Conservation (phyloP, 2,113 vertebrate genomes). For the Albula goreensis region DNA sequence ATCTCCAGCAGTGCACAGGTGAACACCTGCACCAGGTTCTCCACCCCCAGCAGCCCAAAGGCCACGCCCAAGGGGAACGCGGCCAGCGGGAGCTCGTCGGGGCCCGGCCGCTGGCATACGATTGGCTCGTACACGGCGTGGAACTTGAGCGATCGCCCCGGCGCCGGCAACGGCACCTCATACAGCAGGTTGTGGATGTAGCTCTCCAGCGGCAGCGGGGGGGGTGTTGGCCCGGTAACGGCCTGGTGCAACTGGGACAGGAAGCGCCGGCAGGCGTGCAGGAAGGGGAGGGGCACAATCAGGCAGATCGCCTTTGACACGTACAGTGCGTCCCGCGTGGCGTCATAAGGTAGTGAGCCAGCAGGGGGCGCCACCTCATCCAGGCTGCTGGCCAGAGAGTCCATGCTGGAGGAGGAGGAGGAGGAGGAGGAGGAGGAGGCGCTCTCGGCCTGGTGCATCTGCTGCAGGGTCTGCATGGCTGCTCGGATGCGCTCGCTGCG, state of each 20-base stretch:
- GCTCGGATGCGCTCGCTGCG: slow-evolving; percentile 87
- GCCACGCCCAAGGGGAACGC: slow-evolving; percentile 88
- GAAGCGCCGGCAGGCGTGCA: slow-evolving; percentile 91
- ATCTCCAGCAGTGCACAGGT: slow-evolving; percentile 95
- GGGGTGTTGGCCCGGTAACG: slow-evolving; percentile 81
- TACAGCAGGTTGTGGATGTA: slow-evolving; percentile 97
- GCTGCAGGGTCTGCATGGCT: slow-evolving; percentile 93
- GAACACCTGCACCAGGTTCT: slow-evolving; percentile 93
- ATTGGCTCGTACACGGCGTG: slow-evolving; percentile 92
- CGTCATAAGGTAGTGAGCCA: slow-evolving; percentile 78
- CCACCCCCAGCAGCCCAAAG: slow-evolving; percentile 85
- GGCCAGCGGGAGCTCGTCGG: slow-evolving; percentile 83
- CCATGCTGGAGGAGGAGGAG: slow-evolving; percentile 90
- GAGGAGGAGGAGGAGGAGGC: slow-evolving; percentile 70
- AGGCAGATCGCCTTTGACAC: slow-evolving; percentile 95
- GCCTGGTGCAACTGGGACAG: slow-evolving; percentile 88
- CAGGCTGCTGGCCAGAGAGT: slow-evolving; percentile 86
- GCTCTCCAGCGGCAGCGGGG: slow-evolving; percentile 91
- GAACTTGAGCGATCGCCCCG: slow-evolving; percentile 89
- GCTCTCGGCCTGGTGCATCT: slow-evolving; percentile 94
- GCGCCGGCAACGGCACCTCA: slow-evolving; percentile 90
- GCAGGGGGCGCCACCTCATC: slow-evolving; percentile 79
- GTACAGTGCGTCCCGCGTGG: slow-evolving; percentile 86
- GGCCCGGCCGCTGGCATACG: slow-evolving; percentile 89
- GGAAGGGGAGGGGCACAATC: slow-evolving; percentile 91